phyloP scores from a whole-genome alignment of 92 coral and sea anemone genomes.

The Siderastrea radians region DNA sequence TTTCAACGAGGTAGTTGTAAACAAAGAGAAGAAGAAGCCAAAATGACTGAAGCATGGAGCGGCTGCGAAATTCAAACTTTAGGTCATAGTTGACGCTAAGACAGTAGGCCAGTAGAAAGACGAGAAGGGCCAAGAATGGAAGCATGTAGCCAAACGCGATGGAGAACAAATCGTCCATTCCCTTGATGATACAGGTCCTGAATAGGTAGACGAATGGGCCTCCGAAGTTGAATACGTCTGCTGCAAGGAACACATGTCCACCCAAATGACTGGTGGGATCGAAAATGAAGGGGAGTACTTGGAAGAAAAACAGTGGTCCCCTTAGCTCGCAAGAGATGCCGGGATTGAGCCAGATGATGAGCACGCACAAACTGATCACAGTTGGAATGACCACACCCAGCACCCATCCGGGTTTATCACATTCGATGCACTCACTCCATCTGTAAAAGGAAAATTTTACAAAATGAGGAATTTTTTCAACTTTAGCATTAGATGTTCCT shows the following conservation, averaged over 20 bases:
- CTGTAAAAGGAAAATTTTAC: not conserved
- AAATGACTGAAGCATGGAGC: slow-evolving; percentile 89
- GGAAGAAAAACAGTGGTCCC: slow-evolving; percentile 96
- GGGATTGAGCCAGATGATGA: slow-evolving; percentile 91
- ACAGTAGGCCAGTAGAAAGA: slow-evolving; percentile 77
- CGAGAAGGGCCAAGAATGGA: slow-evolving; percentile 72
- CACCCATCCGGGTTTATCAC: slow-evolving; percentile 73
- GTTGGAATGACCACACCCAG: slow-evolving; percentile 75
- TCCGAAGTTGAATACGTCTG: slow-evolving; percentile 85
- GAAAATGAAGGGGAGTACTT: slow-evolving; percentile 89
- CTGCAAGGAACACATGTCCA: slow-evolving; percentile 54
- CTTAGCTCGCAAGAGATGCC: slow-evolving; percentile 92
- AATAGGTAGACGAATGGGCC: slow-evolving; percentile 86
- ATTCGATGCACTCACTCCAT: slow-evolving; percentile 69
- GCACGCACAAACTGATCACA: slow-evolving; percentile 71
- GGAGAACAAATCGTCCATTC: slow-evolving; percentile 68
- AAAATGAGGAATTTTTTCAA: too few species aligned
- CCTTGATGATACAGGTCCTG: slow-evolving; percentile 75
- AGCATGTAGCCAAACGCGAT: slow-evolving; percentile 81
- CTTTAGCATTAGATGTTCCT: too few species aligned
- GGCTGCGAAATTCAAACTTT: slow-evolving; percentile 77
- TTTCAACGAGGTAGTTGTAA: slow-evolving; percentile 85
- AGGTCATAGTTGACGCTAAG: slow-evolving; percentile 76
- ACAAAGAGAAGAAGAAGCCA: slow-evolving; percentile 91
- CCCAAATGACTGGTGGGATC: slow-evolving; percentile 71